These are phyloP conservation scores for Datnioides undecimradiatus DNA, from an alignment of 2,113 vertebrate genomes.

Conservation along the genomic window DNA sequence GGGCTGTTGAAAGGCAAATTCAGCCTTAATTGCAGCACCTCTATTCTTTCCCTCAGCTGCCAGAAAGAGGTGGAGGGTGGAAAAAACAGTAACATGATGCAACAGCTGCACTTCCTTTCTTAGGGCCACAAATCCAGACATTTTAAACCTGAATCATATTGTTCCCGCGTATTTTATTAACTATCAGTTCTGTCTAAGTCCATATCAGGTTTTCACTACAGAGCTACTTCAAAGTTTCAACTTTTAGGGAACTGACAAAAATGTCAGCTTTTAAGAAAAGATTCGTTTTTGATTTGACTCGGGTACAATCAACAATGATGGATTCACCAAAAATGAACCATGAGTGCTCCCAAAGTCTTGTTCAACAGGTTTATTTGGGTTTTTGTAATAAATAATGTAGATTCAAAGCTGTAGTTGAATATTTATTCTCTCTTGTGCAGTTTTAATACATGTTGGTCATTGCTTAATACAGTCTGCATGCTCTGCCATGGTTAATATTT, in stretches of 20 bases:
- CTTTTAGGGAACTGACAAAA: background rate
- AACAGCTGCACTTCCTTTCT: conserved; percentile 47
- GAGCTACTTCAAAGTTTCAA: background rate
- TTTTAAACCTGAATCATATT: background rate
- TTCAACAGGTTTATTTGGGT: background rate
- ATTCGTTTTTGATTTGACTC: background rate
- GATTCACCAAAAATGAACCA: background rate
- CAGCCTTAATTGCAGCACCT: conserved; percentile 66
- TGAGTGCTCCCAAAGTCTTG: background rate
- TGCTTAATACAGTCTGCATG: background rate
- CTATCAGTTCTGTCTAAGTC: background rate
- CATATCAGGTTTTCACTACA: background rate
- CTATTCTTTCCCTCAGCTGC: conserved; percentile 55
- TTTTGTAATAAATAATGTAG: background rate
- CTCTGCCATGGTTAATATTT: background rate
- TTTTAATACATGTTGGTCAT: background rate
- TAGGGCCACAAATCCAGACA: background rate
- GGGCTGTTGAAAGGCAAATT: conserved; percentile 70
- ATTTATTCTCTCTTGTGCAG: background rate
- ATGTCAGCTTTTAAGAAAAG: no score
- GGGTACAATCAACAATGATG: background rate
- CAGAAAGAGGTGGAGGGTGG: conserved; percentile 48
- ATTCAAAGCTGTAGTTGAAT: background rate
- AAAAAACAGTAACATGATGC: conserved; percentile 45
- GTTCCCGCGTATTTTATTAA: background rate